Evolutionary conservation across 2,888 invertebrate species (phyloP).

Genomic region (Stratiomys singularior): DNA sequence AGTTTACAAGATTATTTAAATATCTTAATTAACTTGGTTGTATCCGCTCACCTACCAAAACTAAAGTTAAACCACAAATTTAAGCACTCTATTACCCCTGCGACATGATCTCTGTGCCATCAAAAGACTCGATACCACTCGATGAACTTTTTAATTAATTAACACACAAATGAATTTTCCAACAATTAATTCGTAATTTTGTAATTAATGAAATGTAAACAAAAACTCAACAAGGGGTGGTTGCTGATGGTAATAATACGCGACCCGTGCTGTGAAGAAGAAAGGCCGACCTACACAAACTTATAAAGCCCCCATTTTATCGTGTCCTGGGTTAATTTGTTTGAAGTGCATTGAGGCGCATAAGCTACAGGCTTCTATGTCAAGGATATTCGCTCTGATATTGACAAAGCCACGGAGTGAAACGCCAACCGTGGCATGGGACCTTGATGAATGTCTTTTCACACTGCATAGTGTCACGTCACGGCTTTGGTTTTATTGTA

Average conservation of each 20-base stretch:
- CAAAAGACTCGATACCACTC: not conserved
- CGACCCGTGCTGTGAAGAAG: not conserved
- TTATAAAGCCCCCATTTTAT: slow-evolving; percentile 2
- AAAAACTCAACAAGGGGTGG: slow-evolving; percentile 12
- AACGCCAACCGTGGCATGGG: not conserved
- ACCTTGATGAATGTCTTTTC: slow-evolving; percentile 12
- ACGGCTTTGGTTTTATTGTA: slow-evolving; percentile 2
- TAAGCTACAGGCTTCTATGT: slow-evolving; percentile 41
- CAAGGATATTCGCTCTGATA: slow-evolving; percentile 32
- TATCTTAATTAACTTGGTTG: not conserved
- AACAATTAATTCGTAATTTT: slow-evolving; percentile 47
- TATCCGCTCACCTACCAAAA: not conserved
- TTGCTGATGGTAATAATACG: not conserved
- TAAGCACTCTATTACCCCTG: not conserved
- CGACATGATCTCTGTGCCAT: not conserved
- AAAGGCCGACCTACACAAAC: slow-evolving; percentile 6
- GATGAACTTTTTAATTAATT: slow-evolving; percentile 42
- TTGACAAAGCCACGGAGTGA: slow-evolving; percentile 13
- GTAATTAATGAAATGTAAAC: slow-evolving; percentile 47
- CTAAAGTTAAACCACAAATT: not conserved
- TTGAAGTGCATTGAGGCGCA: slow-evolving; percentile 45
- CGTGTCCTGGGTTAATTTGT: slow-evolving; percentile 30
- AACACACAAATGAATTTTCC: slow-evolving; percentile 38
- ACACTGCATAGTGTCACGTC: slow-evolving; percentile 9
- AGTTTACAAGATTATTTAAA: too few relatives aligned